Evolutionary conservation across 2,797 vertebrate genomes (phyloP).

Genomic region (Podarcis siculus): DNA sequence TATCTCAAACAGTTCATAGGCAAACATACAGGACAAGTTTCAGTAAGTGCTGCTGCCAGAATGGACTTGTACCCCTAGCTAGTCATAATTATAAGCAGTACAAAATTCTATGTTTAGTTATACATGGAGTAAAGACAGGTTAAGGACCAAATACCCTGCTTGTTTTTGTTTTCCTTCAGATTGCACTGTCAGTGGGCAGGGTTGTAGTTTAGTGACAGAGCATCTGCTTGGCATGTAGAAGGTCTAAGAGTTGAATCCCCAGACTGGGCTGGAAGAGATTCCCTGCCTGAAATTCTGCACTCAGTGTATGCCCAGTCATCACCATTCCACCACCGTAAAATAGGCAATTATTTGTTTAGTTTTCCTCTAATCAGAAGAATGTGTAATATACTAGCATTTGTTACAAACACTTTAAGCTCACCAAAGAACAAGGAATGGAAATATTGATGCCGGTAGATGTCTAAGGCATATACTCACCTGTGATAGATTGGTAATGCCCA

Average conservation of each 20-base stretch:
- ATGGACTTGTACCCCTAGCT: not conserved
- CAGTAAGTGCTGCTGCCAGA: not conserved
- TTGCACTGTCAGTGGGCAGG: too few species aligned
- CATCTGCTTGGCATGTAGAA: too few species aligned
- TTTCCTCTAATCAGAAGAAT: not conserved
- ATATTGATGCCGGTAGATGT: not conserved
- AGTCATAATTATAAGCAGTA: not conserved
- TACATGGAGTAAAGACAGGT: not conserved
- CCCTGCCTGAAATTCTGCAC: too few species aligned
- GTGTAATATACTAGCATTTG: not conserved
- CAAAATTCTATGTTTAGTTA: not conserved
- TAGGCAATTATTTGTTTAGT: not conserved
- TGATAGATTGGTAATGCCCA: conserved; percentile 90
- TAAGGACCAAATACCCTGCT: not conserved
- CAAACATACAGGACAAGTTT: not conserved
- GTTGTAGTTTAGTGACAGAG: too few species aligned
- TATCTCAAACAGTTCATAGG: not conserved
- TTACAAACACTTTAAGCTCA: not conserved
- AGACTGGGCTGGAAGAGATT: too few species aligned
- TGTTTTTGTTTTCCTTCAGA: not conserved
- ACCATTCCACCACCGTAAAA: not conserved
- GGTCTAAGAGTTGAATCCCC: too few species aligned
- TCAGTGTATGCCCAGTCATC: too few species aligned
- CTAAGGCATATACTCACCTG: conserved; percentile 81
- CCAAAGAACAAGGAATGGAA: not conserved